Percentiles rank a stretch among this genome's conserved stretches.
phyloP scores from a whole-genome alignment of 2,113 vertebrate species.

The Erinaceus europaeus region DNA sequence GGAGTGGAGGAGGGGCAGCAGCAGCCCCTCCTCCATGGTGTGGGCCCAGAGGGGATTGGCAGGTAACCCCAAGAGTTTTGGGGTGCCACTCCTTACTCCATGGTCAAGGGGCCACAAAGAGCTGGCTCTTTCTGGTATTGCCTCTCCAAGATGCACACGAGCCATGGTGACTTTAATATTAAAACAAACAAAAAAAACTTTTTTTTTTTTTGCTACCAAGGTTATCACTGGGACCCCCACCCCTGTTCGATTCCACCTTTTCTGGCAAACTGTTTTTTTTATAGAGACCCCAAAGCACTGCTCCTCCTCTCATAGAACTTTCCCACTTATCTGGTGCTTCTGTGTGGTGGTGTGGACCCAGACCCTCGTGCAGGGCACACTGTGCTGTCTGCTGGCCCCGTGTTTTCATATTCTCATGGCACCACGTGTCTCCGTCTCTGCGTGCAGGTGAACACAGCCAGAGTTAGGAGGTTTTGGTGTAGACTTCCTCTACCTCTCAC shows the following conservation, averaged over 20 bases:
- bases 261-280: no score
- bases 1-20: background rate
- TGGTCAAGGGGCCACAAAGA: background rate
- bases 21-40: background rate
- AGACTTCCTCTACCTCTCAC: background rate
- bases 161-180: no score
- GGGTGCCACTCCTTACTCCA: background rate
- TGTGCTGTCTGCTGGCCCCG: no score
- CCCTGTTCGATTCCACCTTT: no score
- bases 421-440: background rate
- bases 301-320: no score
- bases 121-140: background rate
- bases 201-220: no score
- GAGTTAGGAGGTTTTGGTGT: background rate
- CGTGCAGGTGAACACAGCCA: background rate
- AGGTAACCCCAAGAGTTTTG: background rate
- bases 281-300: no score
- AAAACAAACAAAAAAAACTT: no score
- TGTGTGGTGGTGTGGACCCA: no score
- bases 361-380: no score
- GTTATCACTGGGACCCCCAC: no score
- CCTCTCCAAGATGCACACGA: background rate
- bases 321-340: no score
- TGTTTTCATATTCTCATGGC: background rate
- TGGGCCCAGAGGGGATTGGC: background rate